Conservation (phyloP, 1,140 invertebrate species). For the Brachionus rubens region DNA sequence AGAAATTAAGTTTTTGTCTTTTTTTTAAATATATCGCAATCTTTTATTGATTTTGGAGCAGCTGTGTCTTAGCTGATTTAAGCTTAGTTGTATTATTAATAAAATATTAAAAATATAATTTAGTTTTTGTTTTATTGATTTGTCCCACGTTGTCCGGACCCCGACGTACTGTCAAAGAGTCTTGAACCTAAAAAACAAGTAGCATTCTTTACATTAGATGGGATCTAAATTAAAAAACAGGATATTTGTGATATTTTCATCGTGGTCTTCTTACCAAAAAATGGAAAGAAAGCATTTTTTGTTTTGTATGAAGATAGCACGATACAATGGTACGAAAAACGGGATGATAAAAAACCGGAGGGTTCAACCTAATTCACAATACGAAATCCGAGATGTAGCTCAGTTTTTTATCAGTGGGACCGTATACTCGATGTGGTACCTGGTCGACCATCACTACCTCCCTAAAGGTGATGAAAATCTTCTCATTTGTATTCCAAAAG, state of each 20-base stretch:
- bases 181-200: too few relatives aligned
- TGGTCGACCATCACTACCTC: slow-evolving; percentile 21
- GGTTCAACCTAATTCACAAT: too few relatives aligned
- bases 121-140: too few relatives aligned
- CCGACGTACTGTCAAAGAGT: too few relatives aligned
- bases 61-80: too few relatives aligned
- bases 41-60: too few relatives aligned
- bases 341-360: slow-evolving; percentile 40
- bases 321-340: slow-evolving; percentile 38
- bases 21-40: too few relatives aligned
- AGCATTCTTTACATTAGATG: too few relatives aligned
- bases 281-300: slow-evolving; percentile 46
- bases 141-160: too few relatives aligned
- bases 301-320: slow-evolving; percentile 41
- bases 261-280: slow-evolving; percentile 41
- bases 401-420: slow-evolving; percentile 42
- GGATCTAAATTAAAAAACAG: slow-evolving; percentile 45
- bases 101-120: too few relatives aligned
- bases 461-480: slow-evolving; percentile 36
- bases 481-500: slow-evolving; percentile 27
- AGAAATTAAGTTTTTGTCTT: too few relatives aligned
- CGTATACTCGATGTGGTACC: slow-evolving; percentile 44
- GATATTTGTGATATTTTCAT: slow-evolving; percentile 37
- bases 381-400: slow-evolving; percentile 8
- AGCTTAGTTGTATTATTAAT: too few relatives aligned